Evolutionary conservation across 2,888 invertebrate species (phyloP), one percentile per base, ranked within the genome.

Genomic region (Augiades crinisus): DNA sequence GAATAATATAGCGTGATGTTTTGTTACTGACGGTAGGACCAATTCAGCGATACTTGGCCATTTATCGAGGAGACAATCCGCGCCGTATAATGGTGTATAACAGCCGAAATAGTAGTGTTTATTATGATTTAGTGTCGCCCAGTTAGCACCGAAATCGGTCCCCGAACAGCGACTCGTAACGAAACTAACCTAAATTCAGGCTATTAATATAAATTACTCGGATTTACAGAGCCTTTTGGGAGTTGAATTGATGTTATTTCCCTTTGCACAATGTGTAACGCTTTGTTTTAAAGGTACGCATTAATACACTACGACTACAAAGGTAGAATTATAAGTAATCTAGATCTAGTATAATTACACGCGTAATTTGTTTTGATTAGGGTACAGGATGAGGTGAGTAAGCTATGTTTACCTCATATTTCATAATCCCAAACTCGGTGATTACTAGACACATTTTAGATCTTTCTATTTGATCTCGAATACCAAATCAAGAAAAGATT

Each of bases 121-220:
- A 65, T 69, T 72, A 73, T 81, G 81, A 82, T 78, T 76, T 72
- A 81, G 61, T 68, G 63, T 66, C 65, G 62, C 71, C 74, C 72
- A 74, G 75, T 76, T 74, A 75, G 68, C 61, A 67, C 66, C 56
- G 53, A 63, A 76, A 82, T 83, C 63, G 81, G 78, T 83, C 86
- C 84, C 86, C 62, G 62, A 76, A 67, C 78, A 70, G 65, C 72
- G 68, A 75, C 75, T 75, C 63, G 66, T 71, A 71, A 69, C 77
- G 75, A 78, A 86, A 85, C 83, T 81, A 81, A 73, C 76, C 72
- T 74, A 75, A 80, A 82, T 84, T 69, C 57, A 59, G 67, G 65
- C 82, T 81, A 86, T 87, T 85, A 84, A 84, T 87, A 83, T 84
- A 81, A 84, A 87, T 88, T 83, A 85, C 78, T 73, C 74, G 75